phyloP scores from a whole-genome alignment of 1,140 invertebrate species.

The Macrostomum lignano region DNA sequence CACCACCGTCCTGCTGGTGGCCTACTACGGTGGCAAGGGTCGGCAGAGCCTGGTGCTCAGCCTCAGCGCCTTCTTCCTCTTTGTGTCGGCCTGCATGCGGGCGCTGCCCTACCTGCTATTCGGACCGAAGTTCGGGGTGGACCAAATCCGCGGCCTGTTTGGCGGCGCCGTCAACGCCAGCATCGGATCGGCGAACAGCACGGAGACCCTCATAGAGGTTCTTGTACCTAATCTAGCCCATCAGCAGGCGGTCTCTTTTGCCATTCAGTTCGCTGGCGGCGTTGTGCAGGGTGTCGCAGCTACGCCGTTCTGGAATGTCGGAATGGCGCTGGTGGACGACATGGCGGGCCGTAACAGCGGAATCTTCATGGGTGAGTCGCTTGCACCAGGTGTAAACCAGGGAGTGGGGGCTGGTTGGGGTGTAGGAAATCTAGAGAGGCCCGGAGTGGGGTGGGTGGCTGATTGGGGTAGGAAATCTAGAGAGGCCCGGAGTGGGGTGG shows the following conservation, averaged over 20 bases:
- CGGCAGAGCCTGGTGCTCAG: background rate
- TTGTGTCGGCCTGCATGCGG: background rate
- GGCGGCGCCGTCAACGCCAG: too few relatives aligned
- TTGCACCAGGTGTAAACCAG: too few relatives aligned
- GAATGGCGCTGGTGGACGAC: conserved; percentile 1
- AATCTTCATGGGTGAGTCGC: background rate
- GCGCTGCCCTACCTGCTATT: background rate
- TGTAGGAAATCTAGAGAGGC: too few relatives aligned
- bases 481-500: too few relatives aligned
- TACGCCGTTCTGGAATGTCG: conserved; percentile 2
- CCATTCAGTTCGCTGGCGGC: background rate
- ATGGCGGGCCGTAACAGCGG: conserved; percentile 1
- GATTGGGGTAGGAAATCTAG: too few relatives aligned
- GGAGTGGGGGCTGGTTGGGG: too few relatives aligned
- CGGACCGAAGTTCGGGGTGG: background rate
- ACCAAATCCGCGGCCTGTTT: too few relatives aligned
- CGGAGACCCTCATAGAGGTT: background rate
- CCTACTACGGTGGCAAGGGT: background rate
- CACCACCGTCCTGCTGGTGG: background rate
- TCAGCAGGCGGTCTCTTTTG: background rate
- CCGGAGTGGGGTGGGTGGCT: too few relatives aligned
- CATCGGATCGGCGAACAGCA: background rate
- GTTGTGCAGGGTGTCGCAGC: conserved; percentile 2
- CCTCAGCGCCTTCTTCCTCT: background rate
- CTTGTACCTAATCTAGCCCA: background rate